These are phyloP conservation scores for Unio pictorum DNA, from an alignment of 2,888 invertebrate species.

Conservation along the genomic window DNA sequence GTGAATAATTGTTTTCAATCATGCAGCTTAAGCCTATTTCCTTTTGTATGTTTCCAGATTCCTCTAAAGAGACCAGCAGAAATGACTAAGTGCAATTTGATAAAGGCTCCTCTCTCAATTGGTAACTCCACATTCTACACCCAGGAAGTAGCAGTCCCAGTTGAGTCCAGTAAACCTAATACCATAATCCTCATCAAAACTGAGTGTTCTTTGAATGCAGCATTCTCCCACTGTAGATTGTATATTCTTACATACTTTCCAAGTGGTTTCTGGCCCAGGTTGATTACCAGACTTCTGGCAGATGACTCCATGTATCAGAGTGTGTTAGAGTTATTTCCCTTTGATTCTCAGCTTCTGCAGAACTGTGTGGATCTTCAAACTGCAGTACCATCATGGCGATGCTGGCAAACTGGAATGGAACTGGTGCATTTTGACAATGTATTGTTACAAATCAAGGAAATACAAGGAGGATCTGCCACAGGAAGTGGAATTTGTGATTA, in stretches of 20 bases:
- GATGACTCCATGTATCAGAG: constrained; percentile 75
- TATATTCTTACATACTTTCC: constrained; percentile 93
- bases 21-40: too few species aligned
- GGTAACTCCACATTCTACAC: constrained; percentile 22
- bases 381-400: constrained; percentile 53
- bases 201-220: constrained; percentile 47
- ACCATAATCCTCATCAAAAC: constrained; percentile 31
- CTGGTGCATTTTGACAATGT: constrained; percentile 87
- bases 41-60: constrained; percentile 14
- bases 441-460: constrained; percentile 79
- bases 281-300: constrained; percentile 92
- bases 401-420: constrained; percentile 81
- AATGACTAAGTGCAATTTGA: constrained; percentile 5
- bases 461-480: constrained; percentile 22
- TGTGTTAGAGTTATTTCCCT: constrained; percentile 42
- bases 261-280: constrained; percentile 96
- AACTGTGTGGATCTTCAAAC: constrained; percentile 39
- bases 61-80: constrained; percentile 29
- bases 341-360: constrained; percentile 40
- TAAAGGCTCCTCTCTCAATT: constrained; percentile 4
- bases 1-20: too few species aligned
- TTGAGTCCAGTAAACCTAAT: neutral
- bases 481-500: constrained; percentile 74
- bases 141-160: too few species aligned
- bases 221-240: constrained; percentile 67